These are phyloP conservation scores for Patagioenas fasciata DNA, from an alignment of 2,113 vertebrate species.

Conservation along the genomic window DNA sequence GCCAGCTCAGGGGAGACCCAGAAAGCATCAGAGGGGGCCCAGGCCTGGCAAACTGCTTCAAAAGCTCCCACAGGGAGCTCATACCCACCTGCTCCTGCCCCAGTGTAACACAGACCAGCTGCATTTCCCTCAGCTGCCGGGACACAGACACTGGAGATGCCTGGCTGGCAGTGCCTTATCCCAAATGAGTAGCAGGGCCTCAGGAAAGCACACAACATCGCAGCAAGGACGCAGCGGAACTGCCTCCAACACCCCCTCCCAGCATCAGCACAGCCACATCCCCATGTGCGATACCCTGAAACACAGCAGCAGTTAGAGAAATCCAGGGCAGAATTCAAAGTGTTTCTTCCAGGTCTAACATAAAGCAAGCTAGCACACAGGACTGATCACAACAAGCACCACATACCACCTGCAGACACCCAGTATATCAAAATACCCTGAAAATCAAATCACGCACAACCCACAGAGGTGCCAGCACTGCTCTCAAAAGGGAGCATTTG, in stretches of 20 bases:
- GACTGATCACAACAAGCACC: too few species aligned
- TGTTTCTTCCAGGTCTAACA: background rate
- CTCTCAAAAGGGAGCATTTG: background rate
- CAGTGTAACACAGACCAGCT: background rate
- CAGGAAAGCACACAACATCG: too few species aligned
- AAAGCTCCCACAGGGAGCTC: background rate
- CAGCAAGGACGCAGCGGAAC: background rate
- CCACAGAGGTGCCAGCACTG: too few species aligned
- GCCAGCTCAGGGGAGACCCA: background rate
- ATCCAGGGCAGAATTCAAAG: background rate
- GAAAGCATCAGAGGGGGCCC: background rate
- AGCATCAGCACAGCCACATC: background rate
- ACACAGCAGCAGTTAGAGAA: fast-evolving
- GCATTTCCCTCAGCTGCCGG: fast-evolving
- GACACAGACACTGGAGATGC: background rate
- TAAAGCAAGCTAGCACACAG: background rate
- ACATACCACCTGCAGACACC: background rate
- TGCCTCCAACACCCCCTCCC: background rate
- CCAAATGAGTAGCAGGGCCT: too few species aligned
- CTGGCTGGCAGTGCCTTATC: background rate
- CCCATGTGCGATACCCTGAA: fast-evolving
- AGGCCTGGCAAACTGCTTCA: background rate
- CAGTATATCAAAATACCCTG: fast-evolving
- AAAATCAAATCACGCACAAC: background rate
- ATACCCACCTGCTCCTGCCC: background rate